A percentile compares a stretch with the other conserved stretches of the same genome.
Evolutionary conservation across 1,140 invertebrate species (phyloP).

Genomic region (Scaptomyza montana): DNA sequence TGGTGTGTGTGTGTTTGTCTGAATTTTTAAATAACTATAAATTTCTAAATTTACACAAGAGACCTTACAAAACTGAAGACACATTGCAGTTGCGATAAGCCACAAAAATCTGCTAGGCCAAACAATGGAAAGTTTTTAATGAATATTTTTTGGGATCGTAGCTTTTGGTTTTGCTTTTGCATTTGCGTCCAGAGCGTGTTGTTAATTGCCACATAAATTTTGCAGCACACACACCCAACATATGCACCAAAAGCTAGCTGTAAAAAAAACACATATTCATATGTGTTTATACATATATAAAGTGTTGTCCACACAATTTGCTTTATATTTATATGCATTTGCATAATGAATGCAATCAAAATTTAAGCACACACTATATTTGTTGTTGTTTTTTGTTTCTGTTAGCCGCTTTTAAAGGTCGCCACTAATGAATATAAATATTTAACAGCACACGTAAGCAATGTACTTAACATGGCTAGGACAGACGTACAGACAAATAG

Average conservation of each 20-base stretch:
- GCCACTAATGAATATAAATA: slow-evolving; percentile 55
- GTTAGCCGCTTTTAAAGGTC: slow-evolving; percentile 53
- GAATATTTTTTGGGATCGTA: slow-evolving; percentile 71
- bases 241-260: slow-evolving; percentile 3
- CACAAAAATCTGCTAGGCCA: slow-evolving; percentile 65
- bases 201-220: slow-evolving; percentile 80
- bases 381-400: not conserved
- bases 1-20: slow-evolving; percentile 31
- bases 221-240: slow-evolving; percentile 22
- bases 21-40: slow-evolving; percentile 82
- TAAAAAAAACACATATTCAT: slow-evolving; percentile 9
- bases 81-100: slow-evolving; percentile 78
- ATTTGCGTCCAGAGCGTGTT: slow-evolving; percentile 62
- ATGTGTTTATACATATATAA: slow-evolving; percentile 45
- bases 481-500: slow-evolving; percentile 3
- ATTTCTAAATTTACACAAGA: slow-evolving; percentile 81
- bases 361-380: slow-evolving; percentile 37
- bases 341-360: slow-evolving; percentile 74
- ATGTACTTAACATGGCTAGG: not conserved
- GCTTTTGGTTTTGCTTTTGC: slow-evolving; percentile 50
- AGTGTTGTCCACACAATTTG: slow-evolving; percentile 62
- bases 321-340: slow-evolving; percentile 66
- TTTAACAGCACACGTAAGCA: slow-evolving; percentile 40
- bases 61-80: slow-evolving; percentile 67
- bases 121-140: slow-evolving; percentile 77